These are phyloP conservation scores for Holcopasites calliopsidis DNA, from an alignment of 1,140 invertebrate species.

Conservation along the genomic window DNA sequence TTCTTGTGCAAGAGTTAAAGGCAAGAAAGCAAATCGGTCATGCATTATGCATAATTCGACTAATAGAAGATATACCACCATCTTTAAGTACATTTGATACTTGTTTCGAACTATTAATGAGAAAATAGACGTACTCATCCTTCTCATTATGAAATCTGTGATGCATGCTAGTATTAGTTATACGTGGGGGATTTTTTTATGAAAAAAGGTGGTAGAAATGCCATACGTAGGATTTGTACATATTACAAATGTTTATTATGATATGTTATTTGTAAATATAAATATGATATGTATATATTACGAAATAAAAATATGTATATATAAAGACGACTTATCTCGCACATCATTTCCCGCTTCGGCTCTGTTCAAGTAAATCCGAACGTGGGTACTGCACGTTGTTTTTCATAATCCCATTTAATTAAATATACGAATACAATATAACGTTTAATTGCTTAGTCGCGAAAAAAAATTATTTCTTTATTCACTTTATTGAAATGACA, in stretches of 20 bases:
- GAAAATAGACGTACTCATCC: conserved; percentile 54
- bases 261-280: conserved; percentile 27
- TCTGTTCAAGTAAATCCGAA: too few species aligned
- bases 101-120: conserved; percentile 68
- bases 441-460: too few species aligned
- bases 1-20: conserved; percentile 70
- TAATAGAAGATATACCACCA: conserved; percentile 70
- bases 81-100: conserved; percentile 73
- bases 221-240: too few species aligned
- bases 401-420: too few species aligned
- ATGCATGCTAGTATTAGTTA: conserved; percentile 7
- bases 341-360: too few species aligned
- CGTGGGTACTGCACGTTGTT: too few species aligned
- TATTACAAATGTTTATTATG: conserved; percentile 21
- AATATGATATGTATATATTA: conserved; percentile 6
- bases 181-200: neutral
- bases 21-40: conserved; percentile 71
- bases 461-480: too few species aligned
- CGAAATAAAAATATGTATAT: neutral
- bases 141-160: conserved; percentile 16
- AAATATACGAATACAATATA: too few species aligned
- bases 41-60: conserved; percentile 72
- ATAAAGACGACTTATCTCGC: too few species aligned
- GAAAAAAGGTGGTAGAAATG: neutral
- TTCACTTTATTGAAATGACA: too few species aligned